phyloP scores from a whole-genome alignment of 2,888 invertebrate genomes.

The Cheilosia pagana region DNA sequence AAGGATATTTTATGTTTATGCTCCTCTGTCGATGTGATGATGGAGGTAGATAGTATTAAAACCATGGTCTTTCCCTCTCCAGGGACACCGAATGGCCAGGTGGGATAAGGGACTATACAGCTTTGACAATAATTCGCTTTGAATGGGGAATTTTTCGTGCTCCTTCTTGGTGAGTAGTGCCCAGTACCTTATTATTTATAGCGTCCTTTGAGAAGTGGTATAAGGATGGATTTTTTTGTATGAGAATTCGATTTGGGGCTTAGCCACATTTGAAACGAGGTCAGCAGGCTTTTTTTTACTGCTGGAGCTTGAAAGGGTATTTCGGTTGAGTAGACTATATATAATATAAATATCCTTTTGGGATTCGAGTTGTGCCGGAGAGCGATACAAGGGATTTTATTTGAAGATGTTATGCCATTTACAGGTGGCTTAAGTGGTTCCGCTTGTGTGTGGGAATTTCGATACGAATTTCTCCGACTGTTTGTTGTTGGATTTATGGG shows the following conservation, averaged over 20 bases:
- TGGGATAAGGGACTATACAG: conserved; percentile 27
- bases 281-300: conserved; percentile 27
- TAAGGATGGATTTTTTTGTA: conserved; percentile 19
- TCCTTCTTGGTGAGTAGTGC: not conserved
- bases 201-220: conserved; percentile 31
- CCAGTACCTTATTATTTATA: conserved; percentile 62
- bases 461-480: conserved; percentile 10
- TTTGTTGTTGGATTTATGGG: not conserved
- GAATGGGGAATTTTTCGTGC: conserved; percentile 39
- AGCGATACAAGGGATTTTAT: conserved; percentile 18
- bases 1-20: conserved; percentile 44
- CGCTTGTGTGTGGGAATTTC: not conserved
- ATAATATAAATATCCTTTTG: conserved; percentile 2
- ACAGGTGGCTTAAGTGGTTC: conserved; percentile 19
- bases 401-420: conserved; percentile 25
- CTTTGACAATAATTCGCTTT: conserved; percentile 62
- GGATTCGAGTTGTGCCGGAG: conserved; percentile 14
- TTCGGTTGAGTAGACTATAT: not conserved
- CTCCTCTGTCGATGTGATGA: conserved; percentile 6
- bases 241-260: conserved; percentile 47
- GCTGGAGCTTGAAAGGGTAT: not conserved
- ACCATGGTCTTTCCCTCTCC: conserved; percentile 9
- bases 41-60: conserved; percentile 4
- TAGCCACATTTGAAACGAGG: conserved; percentile 54
- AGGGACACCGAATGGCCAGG: conserved; percentile 44